phyloP scores from a whole-genome alignment of 2,113 vertebrate species.

The Nycticryphes semicollaris region DNA sequence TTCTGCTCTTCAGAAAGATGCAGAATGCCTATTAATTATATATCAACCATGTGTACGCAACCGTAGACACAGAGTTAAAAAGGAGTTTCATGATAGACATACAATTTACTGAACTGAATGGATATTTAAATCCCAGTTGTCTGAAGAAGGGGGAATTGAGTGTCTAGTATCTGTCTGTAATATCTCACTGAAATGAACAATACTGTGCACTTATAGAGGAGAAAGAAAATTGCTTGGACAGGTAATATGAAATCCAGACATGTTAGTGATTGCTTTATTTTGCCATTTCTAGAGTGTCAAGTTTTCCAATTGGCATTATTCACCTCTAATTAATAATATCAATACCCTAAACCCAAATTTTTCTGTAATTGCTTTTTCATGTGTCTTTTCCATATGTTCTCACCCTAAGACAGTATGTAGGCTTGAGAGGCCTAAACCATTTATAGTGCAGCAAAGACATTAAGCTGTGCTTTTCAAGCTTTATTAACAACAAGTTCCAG shows the following conservation, averaged over 20 bases:
- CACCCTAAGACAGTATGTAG: conserved; percentile 17
- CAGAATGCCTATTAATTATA: conserved; percentile 6
- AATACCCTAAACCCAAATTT: conserved; percentile 12
- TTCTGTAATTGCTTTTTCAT: conserved; percentile 33
- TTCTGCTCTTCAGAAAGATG: conserved; percentile 9
- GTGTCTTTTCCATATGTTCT: conserved; percentile 33
- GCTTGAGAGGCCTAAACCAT: conserved; percentile 38
- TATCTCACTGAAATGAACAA: conserved; percentile 38
- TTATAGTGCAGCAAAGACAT: conserved; percentile 60
- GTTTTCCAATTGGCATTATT: conserved; percentile 40
- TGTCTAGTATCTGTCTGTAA: conserved; percentile 17
- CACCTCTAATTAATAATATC: conserved; percentile 56
- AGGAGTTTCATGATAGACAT: background rate
- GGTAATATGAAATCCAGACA: conserved; percentile 29
- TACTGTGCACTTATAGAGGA: conserved; percentile 2
- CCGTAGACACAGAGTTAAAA: background rate
- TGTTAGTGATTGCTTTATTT: conserved; percentile 23
- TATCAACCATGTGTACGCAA: background rate
- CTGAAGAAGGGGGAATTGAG: conserved; percentile 20
- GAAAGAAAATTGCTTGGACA: conserved; percentile 43
- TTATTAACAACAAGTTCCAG: conserved; percentile 66
- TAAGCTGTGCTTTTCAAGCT: conserved; percentile 69
- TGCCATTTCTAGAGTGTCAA: conserved; percentile 5
- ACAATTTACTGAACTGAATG: conserved; percentile 22
- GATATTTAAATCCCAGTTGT: conserved; percentile 52